Evolutionary conservation across 2,113 vertebrate genomes (phyloP), one percentile per base, ranked within the genome.

Genomic region (Xiphophorus hellerii): DNA sequence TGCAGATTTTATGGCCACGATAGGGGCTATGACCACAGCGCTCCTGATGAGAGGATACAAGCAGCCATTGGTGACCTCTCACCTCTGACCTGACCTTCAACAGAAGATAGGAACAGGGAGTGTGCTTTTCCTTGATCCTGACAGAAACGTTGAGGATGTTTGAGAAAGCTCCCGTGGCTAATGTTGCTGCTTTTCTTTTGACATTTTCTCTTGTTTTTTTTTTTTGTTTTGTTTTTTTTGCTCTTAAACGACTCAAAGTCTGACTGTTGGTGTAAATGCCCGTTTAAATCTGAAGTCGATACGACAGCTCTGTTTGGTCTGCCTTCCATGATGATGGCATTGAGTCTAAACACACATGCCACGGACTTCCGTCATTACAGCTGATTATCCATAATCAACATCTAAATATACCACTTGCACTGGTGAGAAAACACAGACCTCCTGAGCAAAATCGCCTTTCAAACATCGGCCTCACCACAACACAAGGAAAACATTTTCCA

Each of bases 351-450:
- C 88, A 92, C 81, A 88, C 86, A 88, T 78, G 89, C 85, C 90
- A 90, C 67, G 77, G 82, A 82, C 93, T 93, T 92, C 92, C 84
- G 79, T 90, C 93, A 94, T 94, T 94, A 93, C 90, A 91, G 85
- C 90, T 92, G 91, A 93, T 93, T 93, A 93, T 93, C 92, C 93
- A 91, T 92, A 92, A 93, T 93, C 90, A 93, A 91, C 92, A 92
- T 93, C 92, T 89, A 93, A 92, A 93, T 93, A 92, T 89, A 92
- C 89, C 90, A 83, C 86, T 73, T 81, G 78, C 86, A 69, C 82
- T 66, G 27, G 85, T 94, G 94, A 95, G 88, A 87, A 84, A 94
- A 92, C 84, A 69, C 94, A 95, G 93, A 89, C 90, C 84, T 86
- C 87, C 81, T 11, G 42, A 85, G 87, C 73, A 80, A 92, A 91